Conservation (phyloP, 2,888 invertebrate genomes). For the Eustalomyia histrio region DNA sequence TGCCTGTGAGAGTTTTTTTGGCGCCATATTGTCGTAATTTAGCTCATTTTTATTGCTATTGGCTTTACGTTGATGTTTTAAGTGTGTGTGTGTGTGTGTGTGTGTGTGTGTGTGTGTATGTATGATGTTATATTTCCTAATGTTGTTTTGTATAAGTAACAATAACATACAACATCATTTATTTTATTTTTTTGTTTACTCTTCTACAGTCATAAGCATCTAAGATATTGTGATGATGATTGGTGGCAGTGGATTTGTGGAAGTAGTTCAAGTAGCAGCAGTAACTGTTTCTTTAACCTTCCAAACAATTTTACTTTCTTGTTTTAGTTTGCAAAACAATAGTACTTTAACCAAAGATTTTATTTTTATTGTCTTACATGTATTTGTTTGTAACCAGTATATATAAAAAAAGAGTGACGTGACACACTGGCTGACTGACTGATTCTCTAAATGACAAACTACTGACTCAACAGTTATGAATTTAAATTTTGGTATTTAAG, state of each 20-base stretch:
- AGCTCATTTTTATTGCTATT: constrained; percentile 46
- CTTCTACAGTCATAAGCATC: background rate
- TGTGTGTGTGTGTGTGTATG: constrained; percentile 12
- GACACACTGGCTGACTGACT: too few species aligned
- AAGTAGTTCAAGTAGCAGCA: constrained; percentile 36
- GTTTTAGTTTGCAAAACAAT: background rate
- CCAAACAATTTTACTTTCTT: background rate
- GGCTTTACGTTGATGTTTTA: constrained; percentile 22
- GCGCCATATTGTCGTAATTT: constrained; percentile 62
- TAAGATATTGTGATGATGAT: background rate
- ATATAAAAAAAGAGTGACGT: too few species aligned
- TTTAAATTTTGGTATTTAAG: too few species aligned
- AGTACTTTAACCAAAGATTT: constrained; percentile 15
- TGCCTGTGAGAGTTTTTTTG: too few species aligned
- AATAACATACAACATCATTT: constrained; percentile 28
- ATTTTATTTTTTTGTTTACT: background rate
- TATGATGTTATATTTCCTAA: constrained; percentile 11
- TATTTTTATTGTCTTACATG: background rate
- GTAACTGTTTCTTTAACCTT: constrained; percentile 40
- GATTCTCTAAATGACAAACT: too few species aligned
- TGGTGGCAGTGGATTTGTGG: background rate
- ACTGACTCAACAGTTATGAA: too few species aligned
- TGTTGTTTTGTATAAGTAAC: constrained; percentile 5
- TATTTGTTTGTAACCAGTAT: background rate
- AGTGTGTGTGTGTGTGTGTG: constrained; percentile 17